Percentiles rank a stretch among this genome's conserved stretches.
phyloP scores from a whole-genome alignment of 92 coral and sea anemone species.

The Heteractis magnifica region DNA sequence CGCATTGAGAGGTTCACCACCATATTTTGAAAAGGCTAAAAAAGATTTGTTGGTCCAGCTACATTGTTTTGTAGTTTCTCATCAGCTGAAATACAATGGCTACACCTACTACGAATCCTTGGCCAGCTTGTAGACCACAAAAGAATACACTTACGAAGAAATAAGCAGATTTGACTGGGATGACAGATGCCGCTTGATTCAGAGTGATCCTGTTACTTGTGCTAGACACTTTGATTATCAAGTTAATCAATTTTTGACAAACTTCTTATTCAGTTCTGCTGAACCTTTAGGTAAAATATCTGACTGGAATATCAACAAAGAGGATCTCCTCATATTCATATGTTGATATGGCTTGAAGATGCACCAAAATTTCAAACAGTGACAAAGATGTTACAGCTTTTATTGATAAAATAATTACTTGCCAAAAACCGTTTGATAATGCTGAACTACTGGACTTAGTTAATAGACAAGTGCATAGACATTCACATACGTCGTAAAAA shows the following conservation, averaged over 20 bases:
- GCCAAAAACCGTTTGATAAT: slow-evolving; percentile 39
- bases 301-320: no score
- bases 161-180: background rate
- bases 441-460: slow-evolving; percentile 28
- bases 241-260: no score
- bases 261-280: slow-evolving; percentile 8
- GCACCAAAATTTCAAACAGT: slow-evolving; percentile 38
- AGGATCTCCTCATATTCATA: background rate
- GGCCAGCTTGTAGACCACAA: slow-evolving; percentile 35
- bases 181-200: background rate
- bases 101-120: no score
- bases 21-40: no score
- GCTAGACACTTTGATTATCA: no score
- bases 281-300: background rate
- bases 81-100: no score
- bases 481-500: slow-evolving; percentile 31
- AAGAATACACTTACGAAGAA: slow-evolving; percentile 46
- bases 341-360: slow-evolving; percentile 44
- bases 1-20: background rate
- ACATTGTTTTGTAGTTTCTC: no score
- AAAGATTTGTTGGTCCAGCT: no score
- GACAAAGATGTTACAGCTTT: slow-evolving; percentile 44
- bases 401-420: slow-evolving; percentile 46
- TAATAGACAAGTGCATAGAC: no score
- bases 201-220: no score